Evolutionary conservation across 2,888 invertebrate genomes (phyloP), one percentile per base, ranked within the genome.

Genomic region (Drepanosiphum platanoidis): DNA sequence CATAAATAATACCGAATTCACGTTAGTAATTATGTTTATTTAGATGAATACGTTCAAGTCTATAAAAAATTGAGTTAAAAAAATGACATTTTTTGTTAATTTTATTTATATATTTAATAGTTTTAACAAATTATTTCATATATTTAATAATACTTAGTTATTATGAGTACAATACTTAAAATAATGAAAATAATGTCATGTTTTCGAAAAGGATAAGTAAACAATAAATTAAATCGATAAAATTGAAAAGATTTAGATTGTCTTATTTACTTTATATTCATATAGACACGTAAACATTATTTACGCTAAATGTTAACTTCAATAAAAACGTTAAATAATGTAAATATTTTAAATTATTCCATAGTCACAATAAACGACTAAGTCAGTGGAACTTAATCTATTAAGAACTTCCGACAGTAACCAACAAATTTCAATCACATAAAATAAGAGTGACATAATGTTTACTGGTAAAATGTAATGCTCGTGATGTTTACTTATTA

Each of bases 401-500:
- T 75, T 52, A n/a, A 52, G 18, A 13, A 34, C 32, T 75, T 75
- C 52, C 52, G 32, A 75, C 13, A 34, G n/a, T 52, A 32, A 58
- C 34, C 58, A 75, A 75, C n/a, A 58, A 75, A n/a, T 39, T 4
- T 11, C 15, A n/a, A 74, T 2, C 5, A n/a, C 1, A 42, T 5
- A 4, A 46, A 32, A 52, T 46, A 74, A 74, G n/a, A 74, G 11
- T 74, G 32, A 32, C 22, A 75, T 75, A 18, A 52, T 34, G 32
- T 34, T 74, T 34, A 52, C 52, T 32, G 27, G 74, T 11, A 74
- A 32, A 52, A 13, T 42, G 11, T 58, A 52, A 42, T 42, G 22
- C 39, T 72, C 72, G 1, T 27, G 27, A 1, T 74, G 32, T 74
- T 74, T 74, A 74, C 46, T 9, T 72, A 46, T 30, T 27, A 72